A percentile compares a stretch with the other conserved stretches of the same genome.
phyloP scores from a whole-genome alignment of 1,140 invertebrate species.

The Philopotamus ludificatus region DNA sequence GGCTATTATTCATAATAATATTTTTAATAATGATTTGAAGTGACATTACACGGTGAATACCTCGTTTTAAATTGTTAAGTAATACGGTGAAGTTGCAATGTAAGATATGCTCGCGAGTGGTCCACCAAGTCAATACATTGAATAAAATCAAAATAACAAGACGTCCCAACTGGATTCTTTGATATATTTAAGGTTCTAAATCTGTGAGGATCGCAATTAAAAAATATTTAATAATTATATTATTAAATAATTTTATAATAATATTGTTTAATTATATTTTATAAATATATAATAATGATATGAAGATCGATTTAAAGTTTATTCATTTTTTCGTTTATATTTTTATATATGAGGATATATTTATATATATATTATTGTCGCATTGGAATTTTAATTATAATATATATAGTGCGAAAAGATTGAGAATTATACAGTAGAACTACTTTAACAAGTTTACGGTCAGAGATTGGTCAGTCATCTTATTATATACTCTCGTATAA shows the following conservation, averaged over 20 bases:
- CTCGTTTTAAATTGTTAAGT: not conserved
- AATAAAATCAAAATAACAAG: conserved; percentile 18
- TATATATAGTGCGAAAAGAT: not conserved
- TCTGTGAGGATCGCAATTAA: not conserved
- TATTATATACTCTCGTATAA: conserved; percentile 26
- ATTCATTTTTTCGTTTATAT: no score
- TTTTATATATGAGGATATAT: no score
- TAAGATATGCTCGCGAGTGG: conserved; percentile 9
- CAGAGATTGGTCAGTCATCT: conserved; percentile 16
- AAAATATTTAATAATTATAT: not conserved
- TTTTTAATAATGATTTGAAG: not conserved
- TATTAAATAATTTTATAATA: not conserved
- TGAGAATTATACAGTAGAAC: not conserved
- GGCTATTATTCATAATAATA: not conserved
- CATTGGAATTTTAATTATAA: not conserved
- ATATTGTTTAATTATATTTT: no score
- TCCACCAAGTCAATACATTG: conserved; percentile 2
- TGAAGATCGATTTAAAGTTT: no score
- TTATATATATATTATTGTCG: no score
- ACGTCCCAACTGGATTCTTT: conserved; percentile 2
- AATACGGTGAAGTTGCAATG: not conserved
- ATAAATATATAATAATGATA: no score
- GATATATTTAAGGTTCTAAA: not conserved
- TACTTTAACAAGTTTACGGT: not conserved
- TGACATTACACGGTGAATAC: not conserved